Evolutionary conservation across 2,113 vertebrate species (phyloP), one percentile per base, ranked within the genome.

Genomic region (Xiphophorus maculatus): DNA sequence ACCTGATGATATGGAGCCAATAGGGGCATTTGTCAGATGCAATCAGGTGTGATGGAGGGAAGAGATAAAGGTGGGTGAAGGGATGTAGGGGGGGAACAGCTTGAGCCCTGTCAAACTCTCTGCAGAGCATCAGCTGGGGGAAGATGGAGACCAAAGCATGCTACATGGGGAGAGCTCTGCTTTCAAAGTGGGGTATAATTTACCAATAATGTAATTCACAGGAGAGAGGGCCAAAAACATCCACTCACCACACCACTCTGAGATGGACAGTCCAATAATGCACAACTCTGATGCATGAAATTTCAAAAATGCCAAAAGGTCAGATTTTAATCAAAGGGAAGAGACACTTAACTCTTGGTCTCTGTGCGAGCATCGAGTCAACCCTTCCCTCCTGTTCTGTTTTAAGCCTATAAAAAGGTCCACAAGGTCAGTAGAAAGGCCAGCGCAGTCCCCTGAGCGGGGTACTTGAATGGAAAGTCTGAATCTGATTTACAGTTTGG

Each of bases 1-100:
- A 93, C 85, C 90, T 89, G 87, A 93, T 92, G 90, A 94, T 93
- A 92, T 91, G 86, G 90, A 93, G 90, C 91, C 92, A 88, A 93
- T 91, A 88, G 91, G 84, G 89, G 93, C 88, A 91, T 94, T 93
- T 93, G 92, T 93, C 92, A 92, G 90, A 94, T 88, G 92, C 91
- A 93, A 93, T 94, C 91, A 93, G 91, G 91, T 94, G 92, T 92
- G 91, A 94, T 93, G 84, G 87, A 89, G 82, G 75, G 66, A 74
- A 89, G 85, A 84, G 87, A 85, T 81, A 83, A 78, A 82, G 77
- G 58, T 64, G 67, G 79, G 73, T 63, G 66, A 79, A 69, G 81
- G 9, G 9, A 17, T 40, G 63, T 19, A 76, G 71, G 79, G 71
- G 76, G 62, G 69, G 81, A 90, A 82, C 76, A 90, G 87, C 84